Evolutionary conservation across 1,140 invertebrate species (phyloP), one percentile per base, ranked within the genome.

Genomic region (Hetaerina americana): DNA sequence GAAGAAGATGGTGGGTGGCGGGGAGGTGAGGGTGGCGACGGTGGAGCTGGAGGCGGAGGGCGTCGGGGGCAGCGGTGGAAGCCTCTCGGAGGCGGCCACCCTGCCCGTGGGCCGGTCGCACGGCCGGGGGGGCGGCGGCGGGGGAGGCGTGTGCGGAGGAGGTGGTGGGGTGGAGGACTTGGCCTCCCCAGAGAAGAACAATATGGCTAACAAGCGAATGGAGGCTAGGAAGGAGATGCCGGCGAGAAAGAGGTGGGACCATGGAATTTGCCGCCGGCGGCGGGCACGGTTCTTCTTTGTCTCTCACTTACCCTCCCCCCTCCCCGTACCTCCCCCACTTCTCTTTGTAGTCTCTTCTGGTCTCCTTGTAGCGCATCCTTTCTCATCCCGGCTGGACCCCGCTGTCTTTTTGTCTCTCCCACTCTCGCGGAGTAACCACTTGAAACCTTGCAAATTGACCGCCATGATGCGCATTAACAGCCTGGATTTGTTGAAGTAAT

Each of bases 1-100:
- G 49, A 82, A 81, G 80, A 81, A 80, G 80, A 88, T 88, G 87
- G 84, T 85, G 75, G 87, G 85, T 77, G 87, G 85, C 77, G 88
- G 89, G 80, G 91, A 93, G 82, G 88, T 92, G 80, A 92, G 92
- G 84, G 89, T 93, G 80, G 89, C 91, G 74, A 93, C 91, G 40
- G 91, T 93, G 73, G 90, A 92, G 80, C 75, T 74, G 28, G 76
- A 76, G 72, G 66, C 26, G 57, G 66, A 29, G 24, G 70, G 31
- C n/a, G 40, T 26, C 40, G 26, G 29, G 26, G 68, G 26, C 27
- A 28, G 68, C 22, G 68, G 26, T 1, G 68, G 27, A n/a, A 68
- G 74, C 68, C 27, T 66, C 28, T 85, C 91, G 76, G 90, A 92
- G 81, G 85, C 89, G 87, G 91, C 91, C 75, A 93, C 91, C 8